phyloP scores from a whole-genome alignment of 2,797 vertebrate species.

The Chrosomus eos region DNA sequence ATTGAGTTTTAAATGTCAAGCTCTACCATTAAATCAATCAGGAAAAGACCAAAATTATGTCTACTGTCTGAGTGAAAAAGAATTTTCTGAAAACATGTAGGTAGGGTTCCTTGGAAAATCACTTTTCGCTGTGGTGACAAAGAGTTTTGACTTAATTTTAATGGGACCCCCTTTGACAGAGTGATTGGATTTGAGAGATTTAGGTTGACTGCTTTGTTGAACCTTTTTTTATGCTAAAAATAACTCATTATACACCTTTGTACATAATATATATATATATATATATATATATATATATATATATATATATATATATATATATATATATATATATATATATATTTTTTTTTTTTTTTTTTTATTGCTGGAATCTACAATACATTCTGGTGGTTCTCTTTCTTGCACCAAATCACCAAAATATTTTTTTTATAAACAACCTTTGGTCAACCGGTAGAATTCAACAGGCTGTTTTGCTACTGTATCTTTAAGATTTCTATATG shows the following conservation, averaged over 20 bases:
- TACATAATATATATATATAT: background rate
- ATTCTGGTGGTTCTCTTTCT: background rate
- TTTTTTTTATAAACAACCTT: background rate
- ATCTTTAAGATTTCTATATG: background rate
- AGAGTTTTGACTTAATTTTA: slow-evolving; percentile 28
- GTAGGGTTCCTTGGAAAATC: slow-evolving; percentile 28
- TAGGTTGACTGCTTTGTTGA: background rate
- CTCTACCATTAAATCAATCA: slow-evolving; percentile 64
- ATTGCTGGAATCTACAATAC: background rate
- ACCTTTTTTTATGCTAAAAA: background rate
- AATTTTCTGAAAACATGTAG: slow-evolving; percentile 13
- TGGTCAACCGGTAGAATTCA: background rate
- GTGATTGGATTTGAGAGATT: background rate
- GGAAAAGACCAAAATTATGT: slow-evolving; percentile 54
- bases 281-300: too few relatives aligned
- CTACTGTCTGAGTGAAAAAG: slow-evolving; percentile 37
- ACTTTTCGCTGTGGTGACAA: slow-evolving; percentile 7
- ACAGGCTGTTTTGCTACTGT: background rate
- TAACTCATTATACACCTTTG: background rate
- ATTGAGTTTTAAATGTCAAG: slow-evolving; percentile 62
- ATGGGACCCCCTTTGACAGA: slow-evolving; percentile 10
- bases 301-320: too few relatives aligned
- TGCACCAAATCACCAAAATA: background rate
- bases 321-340: too few relatives aligned
- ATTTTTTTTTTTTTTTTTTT: too few relatives aligned